These are phyloP conservation scores for Cinara cedri DNA, from an alignment of 2,888 invertebrate species.

Conservation along the genomic window DNA sequence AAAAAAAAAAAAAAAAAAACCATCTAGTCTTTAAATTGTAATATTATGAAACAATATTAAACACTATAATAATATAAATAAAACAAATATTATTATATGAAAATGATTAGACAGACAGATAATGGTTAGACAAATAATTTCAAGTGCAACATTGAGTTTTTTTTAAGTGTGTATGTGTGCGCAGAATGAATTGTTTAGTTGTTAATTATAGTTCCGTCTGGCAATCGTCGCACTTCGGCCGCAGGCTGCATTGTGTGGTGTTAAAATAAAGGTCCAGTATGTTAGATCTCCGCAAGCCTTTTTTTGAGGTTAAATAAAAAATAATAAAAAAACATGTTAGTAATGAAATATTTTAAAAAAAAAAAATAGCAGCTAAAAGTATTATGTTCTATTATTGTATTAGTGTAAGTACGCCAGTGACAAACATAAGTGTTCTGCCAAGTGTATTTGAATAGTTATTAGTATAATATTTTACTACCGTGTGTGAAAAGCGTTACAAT, in stretches of 20 bases:
- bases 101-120: conserved; percentile 56
- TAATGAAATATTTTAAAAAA: conserved; percentile 54
- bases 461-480: conserved; percentile 52
- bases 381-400: conserved; percentile 57
- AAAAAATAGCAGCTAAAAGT: conserved; percentile 53
- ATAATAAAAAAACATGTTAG: conserved; percentile 57
- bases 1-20: conserved; percentile 17
- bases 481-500: conserved; percentile 50
- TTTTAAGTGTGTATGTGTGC: conserved; percentile 52
- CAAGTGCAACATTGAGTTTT: conserved; percentile 53
- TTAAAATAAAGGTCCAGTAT: conserved; percentile 56
- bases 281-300: conserved; percentile 58
- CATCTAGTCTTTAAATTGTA: conserved; percentile 48
- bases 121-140: conserved; percentile 55
- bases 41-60: conserved; percentile 50
- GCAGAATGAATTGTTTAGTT: conserved; percentile 56
- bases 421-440: conserved; percentile 46
- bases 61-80: conserved; percentile 55
- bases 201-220: conserved; percentile 55
- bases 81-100: conserved; percentile 54
- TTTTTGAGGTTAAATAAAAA: conserved; percentile 56
- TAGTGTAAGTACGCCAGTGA: conserved; percentile 53
- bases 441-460: conserved; percentile 50
- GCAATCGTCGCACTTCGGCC: conserved; percentile 55
- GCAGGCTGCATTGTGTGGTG: conserved; percentile 55